phyloP scores from a whole-genome alignment of 2,113 vertebrate genomes.

The Zosterops hypoxanthus region DNA sequence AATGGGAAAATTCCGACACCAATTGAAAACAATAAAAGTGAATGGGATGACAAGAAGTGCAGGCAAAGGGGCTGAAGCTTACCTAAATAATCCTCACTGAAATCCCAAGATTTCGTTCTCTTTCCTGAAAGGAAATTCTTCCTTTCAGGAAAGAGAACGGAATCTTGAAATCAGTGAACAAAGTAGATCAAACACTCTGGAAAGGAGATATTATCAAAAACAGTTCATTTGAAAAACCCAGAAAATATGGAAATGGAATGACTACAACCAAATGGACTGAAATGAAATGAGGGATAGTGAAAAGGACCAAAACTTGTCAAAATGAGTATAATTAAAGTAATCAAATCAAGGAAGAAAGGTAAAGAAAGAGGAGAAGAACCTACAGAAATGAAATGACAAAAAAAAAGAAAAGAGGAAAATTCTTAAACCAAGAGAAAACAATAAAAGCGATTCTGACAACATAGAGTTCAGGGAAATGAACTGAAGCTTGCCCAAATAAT shows the following conservation, averaged over 20 bases:
- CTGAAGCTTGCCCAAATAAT: not conserved
- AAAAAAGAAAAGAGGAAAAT: not conserved
- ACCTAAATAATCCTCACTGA: not conserved
- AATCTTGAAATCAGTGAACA: not conserved
- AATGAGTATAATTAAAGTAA: not conserved
- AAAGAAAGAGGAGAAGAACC: not conserved
- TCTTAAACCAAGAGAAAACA: not conserved
- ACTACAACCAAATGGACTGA: not conserved
- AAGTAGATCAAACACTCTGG: not conserved
- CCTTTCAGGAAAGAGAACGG: not conserved
- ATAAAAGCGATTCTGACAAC: not conserved
- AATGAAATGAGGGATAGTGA: not conserved
- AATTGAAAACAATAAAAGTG: not conserved
- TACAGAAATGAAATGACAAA: not conserved
- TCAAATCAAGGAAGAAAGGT: not conserved
- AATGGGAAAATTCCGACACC: not conserved
- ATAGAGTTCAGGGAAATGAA: not conserved
- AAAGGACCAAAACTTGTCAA: not conserved
- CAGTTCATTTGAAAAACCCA: not conserved
- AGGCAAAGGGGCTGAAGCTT: not conserved
- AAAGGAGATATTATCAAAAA: not conserved
- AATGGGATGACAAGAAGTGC: not conserved
- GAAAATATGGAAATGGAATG: not conserved
- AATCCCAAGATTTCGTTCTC: not conserved
- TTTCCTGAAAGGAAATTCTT: not conserved